A percentile compares a stretch with the other conserved stretches of the same genome.
These are phyloP conservation scores for Microdon myrmicae DNA, from an alignment of 2,888 invertebrate genomes.

Conservation along the genomic window DNA sequence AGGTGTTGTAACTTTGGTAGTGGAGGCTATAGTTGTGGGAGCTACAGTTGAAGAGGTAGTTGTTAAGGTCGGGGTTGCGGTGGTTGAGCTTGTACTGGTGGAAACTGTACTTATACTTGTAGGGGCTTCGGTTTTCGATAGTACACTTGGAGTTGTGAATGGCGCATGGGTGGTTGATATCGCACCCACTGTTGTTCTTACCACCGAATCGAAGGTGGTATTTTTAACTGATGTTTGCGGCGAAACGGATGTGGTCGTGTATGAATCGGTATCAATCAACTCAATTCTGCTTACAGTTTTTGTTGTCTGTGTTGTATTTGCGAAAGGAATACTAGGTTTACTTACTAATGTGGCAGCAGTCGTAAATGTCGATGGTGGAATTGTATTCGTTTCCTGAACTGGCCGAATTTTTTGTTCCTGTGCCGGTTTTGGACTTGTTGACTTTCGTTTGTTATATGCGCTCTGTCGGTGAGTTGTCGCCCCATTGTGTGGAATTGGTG, in stretches of 20 bases:
- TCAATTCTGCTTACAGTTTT: too few species aligned
- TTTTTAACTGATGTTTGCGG: conserved; percentile 6
- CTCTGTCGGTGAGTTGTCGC: conserved; percentile 29
- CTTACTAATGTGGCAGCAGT: too few species aligned
- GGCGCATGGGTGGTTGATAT: too few species aligned
- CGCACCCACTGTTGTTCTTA: conserved; percentile 14
- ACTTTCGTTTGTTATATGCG: conserved; percentile 24
- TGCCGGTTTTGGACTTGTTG: conserved; percentile 16
- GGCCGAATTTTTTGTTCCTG: not conserved
- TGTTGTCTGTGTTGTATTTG: not conserved
- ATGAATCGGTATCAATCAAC: too few species aligned
- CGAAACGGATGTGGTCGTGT: not conserved
- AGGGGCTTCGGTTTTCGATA: too few species aligned
- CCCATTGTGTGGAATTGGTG: conserved; percentile 8
- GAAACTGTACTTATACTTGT: too few species aligned
- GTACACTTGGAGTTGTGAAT: too few species aligned
- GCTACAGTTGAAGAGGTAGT: conserved; percentile 31
- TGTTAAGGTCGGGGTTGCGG: conserved; percentile 21
- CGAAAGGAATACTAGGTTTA: too few species aligned
- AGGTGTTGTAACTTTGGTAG: conserved; percentile 31
- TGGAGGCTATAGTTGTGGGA: conserved; percentile 31
- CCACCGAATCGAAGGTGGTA: not conserved
- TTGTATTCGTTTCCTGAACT: too few species aligned
- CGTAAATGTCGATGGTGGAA: too few species aligned
- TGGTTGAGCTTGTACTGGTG: too few species aligned